phyloP scores from a whole-genome alignment of 2,888 invertebrate species.

The Eristalis pertinax region DNA sequence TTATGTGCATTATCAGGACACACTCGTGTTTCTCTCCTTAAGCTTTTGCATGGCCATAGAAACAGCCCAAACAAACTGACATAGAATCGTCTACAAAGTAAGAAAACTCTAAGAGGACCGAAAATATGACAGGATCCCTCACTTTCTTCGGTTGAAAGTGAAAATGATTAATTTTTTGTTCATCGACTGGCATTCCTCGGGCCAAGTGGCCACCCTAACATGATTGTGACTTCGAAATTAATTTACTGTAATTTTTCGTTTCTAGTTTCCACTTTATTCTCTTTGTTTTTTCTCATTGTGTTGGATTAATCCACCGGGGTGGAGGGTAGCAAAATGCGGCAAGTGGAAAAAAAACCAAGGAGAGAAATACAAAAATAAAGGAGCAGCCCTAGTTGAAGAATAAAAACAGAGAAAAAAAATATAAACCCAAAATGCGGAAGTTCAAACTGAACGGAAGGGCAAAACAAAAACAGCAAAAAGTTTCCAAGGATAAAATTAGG shows the following conservation, averaged over 20 bases:
- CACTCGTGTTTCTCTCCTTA: not conserved
- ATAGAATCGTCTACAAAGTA: slow-evolving; percentile 23
- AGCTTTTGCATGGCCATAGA: not conserved
- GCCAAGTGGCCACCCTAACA: not conserved
- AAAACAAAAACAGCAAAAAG: slow-evolving; percentile 75
- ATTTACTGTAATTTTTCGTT: slow-evolving; percentile 39
- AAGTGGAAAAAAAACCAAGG: not conserved
- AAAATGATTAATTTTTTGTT: slow-evolving; percentile 1
- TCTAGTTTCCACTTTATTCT: slow-evolving; percentile 4
- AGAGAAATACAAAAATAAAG: slow-evolving; percentile 30
- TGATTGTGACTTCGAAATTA: slow-evolving; percentile 35
- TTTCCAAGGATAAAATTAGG: slow-evolving; percentile 78
- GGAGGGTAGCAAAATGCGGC: not conserved
- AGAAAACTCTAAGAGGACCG: not conserved
- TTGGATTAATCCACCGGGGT: slow-evolving; percentile 9
- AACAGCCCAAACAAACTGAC: too few relatives aligned
- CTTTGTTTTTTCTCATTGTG: slow-evolving; percentile 32
- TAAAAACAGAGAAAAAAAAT: not conserved
- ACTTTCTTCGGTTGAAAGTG: not conserved
- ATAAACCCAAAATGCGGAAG: slow-evolving; percentile 63
- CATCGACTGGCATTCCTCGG: slow-evolving; percentile 2
- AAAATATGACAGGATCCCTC: not conserved
- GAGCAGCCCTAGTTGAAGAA: slow-evolving; percentile 33
- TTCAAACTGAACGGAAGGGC: slow-evolving; percentile 75
- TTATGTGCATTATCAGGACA: slow-evolving; percentile 24